Base-by-base conservation (phyloP, 2,888 invertebrate species). In the Thelaira solivaga region DNA sequence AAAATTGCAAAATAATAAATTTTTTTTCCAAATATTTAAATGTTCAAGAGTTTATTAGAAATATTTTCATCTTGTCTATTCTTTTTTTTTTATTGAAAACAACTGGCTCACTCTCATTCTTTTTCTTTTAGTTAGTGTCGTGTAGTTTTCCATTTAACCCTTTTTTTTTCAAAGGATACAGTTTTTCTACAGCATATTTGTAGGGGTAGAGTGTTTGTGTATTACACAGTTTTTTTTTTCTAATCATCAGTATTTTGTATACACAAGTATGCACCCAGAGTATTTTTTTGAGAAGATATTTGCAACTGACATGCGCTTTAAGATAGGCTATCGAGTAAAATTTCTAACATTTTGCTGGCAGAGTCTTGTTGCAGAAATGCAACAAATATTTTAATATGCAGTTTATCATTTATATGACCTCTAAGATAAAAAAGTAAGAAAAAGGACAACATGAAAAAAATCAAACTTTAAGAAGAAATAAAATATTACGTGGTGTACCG, bases 401-500 rank as follows among this genome's bases (percentile, higher is more conserved):
- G 61, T 72, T 73, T 78, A 74, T 73, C 74, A 45, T 78, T 68
- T 62, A 26, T 39, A 65, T 78, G 78, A 78, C 78, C 73, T 74
- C 69, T 78, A 59, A 43, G 31, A 39, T 6, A 13, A 41, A 13
- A 65, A 39, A 3, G 2, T 34, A n/a, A 16, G 4, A 39, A 22
- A 62, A 34, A 3, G 4, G 13, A 18, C 6, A n/a, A 6, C 7
- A 13, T 10, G 5, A 0, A 16, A 49, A 39, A 45, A 49, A 10
- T 16, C 29, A 18, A 2, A 7, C 1, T n/a, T n/a, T n/a, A 51
- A 8, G 1, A 18, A 10, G 36, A 29, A 36, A n/a, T n/a, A n/a
- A n/a, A n/a, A n/a, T n/a, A n/a, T n/a, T n/a, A n/a, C n/a, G n/a
- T n/a, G n/a, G n/a, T n/a, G n/a, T n/a, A n/a, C n/a, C n/a, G n/a